phyloP scores from a whole-genome alignment of 2,113 vertebrate genomes.

The Camelus bactrianus region DNA sequence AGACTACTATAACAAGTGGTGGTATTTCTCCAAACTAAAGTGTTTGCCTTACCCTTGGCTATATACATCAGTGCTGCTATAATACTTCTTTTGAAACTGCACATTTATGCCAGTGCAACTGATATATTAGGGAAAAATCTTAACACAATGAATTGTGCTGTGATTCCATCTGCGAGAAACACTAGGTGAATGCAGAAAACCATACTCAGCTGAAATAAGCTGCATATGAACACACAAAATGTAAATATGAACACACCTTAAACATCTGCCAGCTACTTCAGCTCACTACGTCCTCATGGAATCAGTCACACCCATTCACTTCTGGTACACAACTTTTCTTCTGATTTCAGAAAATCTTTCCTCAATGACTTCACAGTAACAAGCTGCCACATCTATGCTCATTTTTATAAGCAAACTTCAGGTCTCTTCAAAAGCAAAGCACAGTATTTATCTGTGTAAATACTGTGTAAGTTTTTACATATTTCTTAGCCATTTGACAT shows the following conservation, averaged over 20 bases:
- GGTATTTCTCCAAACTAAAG: not conserved
- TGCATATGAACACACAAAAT: not conserved
- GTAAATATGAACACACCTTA: not conserved
- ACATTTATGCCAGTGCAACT: not conserved
- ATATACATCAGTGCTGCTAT: not conserved
- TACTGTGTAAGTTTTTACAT: not conserved
- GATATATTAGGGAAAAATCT: slow-evolving; percentile 12
- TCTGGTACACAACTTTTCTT: not conserved
- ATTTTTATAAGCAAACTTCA: slow-evolving; percentile 23
- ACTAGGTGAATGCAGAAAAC: not conserved
- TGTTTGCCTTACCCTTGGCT: not conserved
- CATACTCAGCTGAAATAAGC: not conserved
- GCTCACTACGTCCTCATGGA: not conserved
- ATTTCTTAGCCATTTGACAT: slow-evolving; percentile 50
- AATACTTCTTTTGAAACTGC: slow-evolving; percentile 30
- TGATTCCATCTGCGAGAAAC: slow-evolving; percentile 16
- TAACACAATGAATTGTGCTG: slow-evolving; percentile 19
- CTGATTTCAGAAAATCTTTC: slow-evolving; percentile 21
- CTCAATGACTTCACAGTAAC: not conserved
- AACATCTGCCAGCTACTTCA: not conserved
- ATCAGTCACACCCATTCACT: not conserved
- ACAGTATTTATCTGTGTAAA: not conserved
- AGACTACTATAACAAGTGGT: not conserved
- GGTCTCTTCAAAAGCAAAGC: slow-evolving; percentile 14
- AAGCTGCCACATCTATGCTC: not conserved